Evolutionary conservation across 1,140 invertebrate species (phyloP).

Genomic region (Aradophagus sp.): DNA sequence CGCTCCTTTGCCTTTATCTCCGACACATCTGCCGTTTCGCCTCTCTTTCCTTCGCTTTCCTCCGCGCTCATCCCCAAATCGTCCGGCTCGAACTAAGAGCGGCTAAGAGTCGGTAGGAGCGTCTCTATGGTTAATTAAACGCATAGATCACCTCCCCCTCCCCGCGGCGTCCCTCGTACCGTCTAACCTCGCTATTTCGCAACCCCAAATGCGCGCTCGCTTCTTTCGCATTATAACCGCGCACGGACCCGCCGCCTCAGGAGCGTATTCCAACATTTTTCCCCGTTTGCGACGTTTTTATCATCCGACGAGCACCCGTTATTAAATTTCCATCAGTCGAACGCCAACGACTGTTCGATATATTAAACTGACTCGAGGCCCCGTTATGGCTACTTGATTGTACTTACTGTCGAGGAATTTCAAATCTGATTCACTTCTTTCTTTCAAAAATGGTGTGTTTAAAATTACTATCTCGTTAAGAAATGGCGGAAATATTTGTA

Average conservation of each 20-base stretch:
- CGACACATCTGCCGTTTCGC: constrained; percentile 48
- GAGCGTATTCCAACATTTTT: constrained; percentile 29
- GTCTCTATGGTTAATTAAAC: constrained; percentile 75
- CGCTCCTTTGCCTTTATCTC: constrained; percentile 46
- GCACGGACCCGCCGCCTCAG: constrained; percentile 35
- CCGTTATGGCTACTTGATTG: too few species aligned
- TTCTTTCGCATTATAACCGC: constrained; percentile 48
- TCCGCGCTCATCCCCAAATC: constrained; percentile 54
- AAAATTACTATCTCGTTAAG: too few species aligned
- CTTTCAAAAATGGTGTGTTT: too few species aligned
- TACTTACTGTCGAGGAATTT: too few species aligned
- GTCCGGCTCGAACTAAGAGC: constrained; percentile 68
- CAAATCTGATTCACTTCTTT: too few species aligned
- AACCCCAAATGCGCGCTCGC: constrained; percentile 53
- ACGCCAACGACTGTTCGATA: background rate
- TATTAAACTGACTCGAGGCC: background rate
- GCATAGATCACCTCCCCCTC: constrained; percentile 69
- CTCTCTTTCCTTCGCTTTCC: constrained; percentile 47
- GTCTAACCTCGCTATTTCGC: constrained; percentile 51
- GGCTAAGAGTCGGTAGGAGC: constrained; percentile 70
- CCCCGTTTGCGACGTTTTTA: constrained; percentile 16
- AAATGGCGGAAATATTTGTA: too few species aligned
- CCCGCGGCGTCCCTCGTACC: constrained; percentile 48
- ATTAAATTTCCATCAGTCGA: constrained; percentile 28
- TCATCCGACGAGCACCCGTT: constrained; percentile 3